phyloP scores from a whole-genome alignment of 2,113 vertebrate species.

The Eolophus roseicapilla region DNA sequence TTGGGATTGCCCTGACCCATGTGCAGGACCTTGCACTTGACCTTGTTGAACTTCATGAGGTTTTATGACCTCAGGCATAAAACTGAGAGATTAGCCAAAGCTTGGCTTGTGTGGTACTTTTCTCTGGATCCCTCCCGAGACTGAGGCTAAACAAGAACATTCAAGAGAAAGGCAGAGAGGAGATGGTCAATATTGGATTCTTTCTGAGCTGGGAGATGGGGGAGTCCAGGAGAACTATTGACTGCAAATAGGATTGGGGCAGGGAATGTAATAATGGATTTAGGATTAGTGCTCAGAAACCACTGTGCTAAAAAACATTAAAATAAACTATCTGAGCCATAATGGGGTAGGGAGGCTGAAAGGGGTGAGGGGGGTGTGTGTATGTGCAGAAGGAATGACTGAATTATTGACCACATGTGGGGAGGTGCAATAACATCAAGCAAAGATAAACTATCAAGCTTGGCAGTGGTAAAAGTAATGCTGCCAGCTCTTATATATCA shows the following conservation, averaged over 20 bases:
- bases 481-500: conserved; percentile 41
- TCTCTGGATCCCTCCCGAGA: neutral
- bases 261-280: neutral
- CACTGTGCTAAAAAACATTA: neutral
- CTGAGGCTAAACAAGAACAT: neutral
- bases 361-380: neutral
- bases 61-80: neutral
- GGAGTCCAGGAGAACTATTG: neutral
- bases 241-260: neutral
- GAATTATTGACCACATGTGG: conserved; percentile 35
- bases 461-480: neutral
- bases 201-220: neutral
- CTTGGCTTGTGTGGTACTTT: neutral
- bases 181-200: neutral
- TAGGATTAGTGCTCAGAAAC: neutral
- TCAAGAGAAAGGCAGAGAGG: neutral
- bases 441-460: neutral
- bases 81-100: neutral
- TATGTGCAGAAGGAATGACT: neutral
- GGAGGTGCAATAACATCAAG: conserved; percentile 9
- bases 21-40: neutral
- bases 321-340: neutral
- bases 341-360: neutral
- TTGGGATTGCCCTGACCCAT: neutral
- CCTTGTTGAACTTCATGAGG: neutral